Conservation (phyloP, 2,888 invertebrate species). For the Coelinius sp. region DNA sequence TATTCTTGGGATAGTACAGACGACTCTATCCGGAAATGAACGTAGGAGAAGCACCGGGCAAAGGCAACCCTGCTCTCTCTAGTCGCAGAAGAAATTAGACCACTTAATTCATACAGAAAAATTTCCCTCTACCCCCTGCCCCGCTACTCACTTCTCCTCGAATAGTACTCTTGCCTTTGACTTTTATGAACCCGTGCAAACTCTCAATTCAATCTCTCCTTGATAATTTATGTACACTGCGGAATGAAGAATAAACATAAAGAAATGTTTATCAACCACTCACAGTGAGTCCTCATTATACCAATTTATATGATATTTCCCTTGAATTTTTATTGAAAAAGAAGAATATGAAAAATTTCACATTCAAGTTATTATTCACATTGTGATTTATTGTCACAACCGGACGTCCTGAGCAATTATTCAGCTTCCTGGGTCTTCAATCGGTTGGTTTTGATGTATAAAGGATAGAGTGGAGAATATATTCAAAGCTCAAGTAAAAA, state of each 20-base stretch:
- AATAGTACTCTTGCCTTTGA: background rate
- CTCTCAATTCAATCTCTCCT: constrained; percentile 17
- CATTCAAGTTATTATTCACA: background rate
- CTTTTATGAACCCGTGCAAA: constrained; percentile 2
- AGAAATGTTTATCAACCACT: constrained; percentile 14
- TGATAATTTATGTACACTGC: constrained; percentile 21
- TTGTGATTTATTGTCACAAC: constrained; percentile 6
- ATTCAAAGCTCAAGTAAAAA: constrained; percentile 1
- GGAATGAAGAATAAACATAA: constrained; percentile 17
- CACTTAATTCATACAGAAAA: constrained; percentile 7
- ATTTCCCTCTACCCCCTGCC: background rate
- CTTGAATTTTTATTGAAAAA: background rate
- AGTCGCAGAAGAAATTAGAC: constrained; percentile 8
- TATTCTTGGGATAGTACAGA: background rate
- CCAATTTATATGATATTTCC: background rate
- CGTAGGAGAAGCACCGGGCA: background rate
- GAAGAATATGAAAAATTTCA: background rate
- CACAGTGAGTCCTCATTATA: background rate
- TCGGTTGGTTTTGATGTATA: constrained; percentile 8
- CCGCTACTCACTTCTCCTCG: background rate
- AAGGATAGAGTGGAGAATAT: constrained; percentile 16
- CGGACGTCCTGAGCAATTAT: constrained; percentile 20
- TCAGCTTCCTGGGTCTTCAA: background rate
- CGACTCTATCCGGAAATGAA: background rate
- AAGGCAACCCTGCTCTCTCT: background rate